A percentile compares a stretch with the other conserved stretches of the same genome.
These are phyloP conservation scores for Agriotes lineatus DNA, from an alignment of 2,888 invertebrate species.

Conservation along the genomic window DNA sequence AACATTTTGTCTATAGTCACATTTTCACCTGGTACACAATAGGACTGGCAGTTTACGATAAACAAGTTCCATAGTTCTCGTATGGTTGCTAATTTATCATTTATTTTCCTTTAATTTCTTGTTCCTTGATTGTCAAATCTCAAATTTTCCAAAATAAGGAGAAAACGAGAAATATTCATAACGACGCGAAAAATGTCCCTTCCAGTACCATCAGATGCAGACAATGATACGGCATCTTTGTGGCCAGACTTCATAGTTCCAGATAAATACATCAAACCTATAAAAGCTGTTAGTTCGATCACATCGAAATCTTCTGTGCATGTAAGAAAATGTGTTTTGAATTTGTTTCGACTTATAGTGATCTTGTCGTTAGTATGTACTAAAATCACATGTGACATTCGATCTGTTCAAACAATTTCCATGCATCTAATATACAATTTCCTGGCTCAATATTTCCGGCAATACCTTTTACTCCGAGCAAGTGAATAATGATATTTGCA, in stretches of 20 bases:
- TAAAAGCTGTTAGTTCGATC: constrained; percentile 9
- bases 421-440: background rate
- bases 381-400: background rate
- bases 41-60: background rate
- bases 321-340: constrained; percentile 1
- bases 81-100: background rate
- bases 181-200: constrained; percentile 1
- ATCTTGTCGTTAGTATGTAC: constrained; percentile 1
- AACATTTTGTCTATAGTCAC: background rate
- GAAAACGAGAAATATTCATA: background rate
- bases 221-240: constrained; percentile 4
- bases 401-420: background rate
- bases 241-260: constrained; percentile 2
- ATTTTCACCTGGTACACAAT: background rate
- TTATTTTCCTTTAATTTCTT: constrained; percentile 6
- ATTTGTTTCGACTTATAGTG: background rate
- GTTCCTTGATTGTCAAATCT: background rate
- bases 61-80: background rate
- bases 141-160: background rate
- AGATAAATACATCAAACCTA: constrained; percentile 2
- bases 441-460: background rate
- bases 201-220: constrained; percentile 6
- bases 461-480: background rate
- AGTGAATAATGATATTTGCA: background rate
- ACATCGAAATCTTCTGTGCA: background rate